These are phyloP conservation scores for Menidia menidia DNA, from an alignment of 2,797 vertebrate genomes.

Conservation along the genomic window DNA sequence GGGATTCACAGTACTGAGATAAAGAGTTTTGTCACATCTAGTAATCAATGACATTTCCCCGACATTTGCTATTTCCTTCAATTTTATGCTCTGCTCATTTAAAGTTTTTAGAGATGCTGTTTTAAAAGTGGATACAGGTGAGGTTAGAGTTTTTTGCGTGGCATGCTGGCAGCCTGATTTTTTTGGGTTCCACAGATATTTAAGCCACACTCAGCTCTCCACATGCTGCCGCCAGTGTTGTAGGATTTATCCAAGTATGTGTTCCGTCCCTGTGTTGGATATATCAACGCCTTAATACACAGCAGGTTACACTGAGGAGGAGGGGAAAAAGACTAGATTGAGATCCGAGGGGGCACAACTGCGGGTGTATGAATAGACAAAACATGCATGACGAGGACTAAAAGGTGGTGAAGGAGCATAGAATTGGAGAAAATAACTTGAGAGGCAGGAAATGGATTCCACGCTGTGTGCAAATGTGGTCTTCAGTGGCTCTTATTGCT, in stretches of 20 bases:
- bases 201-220: slow-evolving; percentile 49
- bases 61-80: background rate
- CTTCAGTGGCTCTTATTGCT: slow-evolving; percentile 24
- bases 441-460: slow-evolving; percentile 47
- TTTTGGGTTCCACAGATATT: slow-evolving; percentile 48
- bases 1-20: background rate
- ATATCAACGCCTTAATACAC: slow-evolving; percentile 63
- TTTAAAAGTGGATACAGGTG: background rate
- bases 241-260: slow-evolving; percentile 64
- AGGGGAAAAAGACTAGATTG: slow-evolving; percentile 26
- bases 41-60: slow-evolving; percentile 35
- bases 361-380: slow-evolving; percentile 47
- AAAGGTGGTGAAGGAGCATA: slow-evolving; percentile 5
- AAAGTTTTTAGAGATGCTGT: background rate
- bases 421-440: slow-evolving; percentile 25
- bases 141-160: background rate
- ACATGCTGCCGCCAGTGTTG: slow-evolving; percentile 51
- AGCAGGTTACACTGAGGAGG: slow-evolving; percentile 46
- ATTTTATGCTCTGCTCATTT: slow-evolving; percentile 7
- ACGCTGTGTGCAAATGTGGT: slow-evolving; percentile 28
- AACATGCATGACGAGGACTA: slow-evolving; percentile 25
- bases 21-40: slow-evolving; percentile 25
- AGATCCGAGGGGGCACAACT: slow-evolving; percentile 50
- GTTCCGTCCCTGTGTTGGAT: slow-evolving; percentile 51
- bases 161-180: slow-evolving; percentile 31